Conservation (phyloP, 1,140 invertebrate genomes). For the Paracyclopina nana region DNA sequence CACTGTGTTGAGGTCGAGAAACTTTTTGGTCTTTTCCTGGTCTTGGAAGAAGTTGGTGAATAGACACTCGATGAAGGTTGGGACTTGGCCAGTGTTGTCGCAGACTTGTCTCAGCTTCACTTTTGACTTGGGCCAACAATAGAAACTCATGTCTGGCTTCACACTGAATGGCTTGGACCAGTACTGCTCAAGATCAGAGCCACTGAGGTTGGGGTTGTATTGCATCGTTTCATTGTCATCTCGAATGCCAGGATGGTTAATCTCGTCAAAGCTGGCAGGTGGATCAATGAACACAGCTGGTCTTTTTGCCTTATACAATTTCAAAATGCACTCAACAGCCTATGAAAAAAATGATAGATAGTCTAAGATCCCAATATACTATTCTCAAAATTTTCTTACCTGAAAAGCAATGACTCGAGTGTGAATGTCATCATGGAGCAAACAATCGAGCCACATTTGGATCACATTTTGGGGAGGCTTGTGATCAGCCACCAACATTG, state of each 20-base stretch:
- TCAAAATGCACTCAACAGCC: slow-evolving; percentile 1
- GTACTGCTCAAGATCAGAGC: slow-evolving; percentile 3
- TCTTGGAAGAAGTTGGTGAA: background rate
- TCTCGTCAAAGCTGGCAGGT: too few species aligned
- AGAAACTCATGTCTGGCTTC: slow-evolving; percentile 11
- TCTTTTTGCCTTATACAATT: too few species aligned
- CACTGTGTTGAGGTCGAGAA: slow-evolving; percentile 11
- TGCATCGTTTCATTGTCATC: slow-evolving; percentile 11
- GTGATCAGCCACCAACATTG: background rate
- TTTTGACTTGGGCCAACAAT: background rate
- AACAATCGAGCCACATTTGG: slow-evolving; percentile 3
- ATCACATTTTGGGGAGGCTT: background rate
- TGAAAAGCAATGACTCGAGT: slow-evolving; percentile 3
- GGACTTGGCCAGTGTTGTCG: background rate
- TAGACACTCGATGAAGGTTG: background rate
- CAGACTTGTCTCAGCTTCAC: background rate
- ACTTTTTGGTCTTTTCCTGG: slow-evolving; percentile 2
- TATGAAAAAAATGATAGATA: too few species aligned
- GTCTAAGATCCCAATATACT: too few species aligned
- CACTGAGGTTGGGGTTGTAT: background rate
- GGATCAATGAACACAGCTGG: too few species aligned
- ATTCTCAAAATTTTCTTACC: too few species aligned
- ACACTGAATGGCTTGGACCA: slow-evolving; percentile 13
- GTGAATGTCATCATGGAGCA: background rate
- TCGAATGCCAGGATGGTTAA: slow-evolving; percentile 6